Evolutionary conservation across 2,888 invertebrate genomes (phyloP).

Genomic region (Leuctra nigra): DNA sequence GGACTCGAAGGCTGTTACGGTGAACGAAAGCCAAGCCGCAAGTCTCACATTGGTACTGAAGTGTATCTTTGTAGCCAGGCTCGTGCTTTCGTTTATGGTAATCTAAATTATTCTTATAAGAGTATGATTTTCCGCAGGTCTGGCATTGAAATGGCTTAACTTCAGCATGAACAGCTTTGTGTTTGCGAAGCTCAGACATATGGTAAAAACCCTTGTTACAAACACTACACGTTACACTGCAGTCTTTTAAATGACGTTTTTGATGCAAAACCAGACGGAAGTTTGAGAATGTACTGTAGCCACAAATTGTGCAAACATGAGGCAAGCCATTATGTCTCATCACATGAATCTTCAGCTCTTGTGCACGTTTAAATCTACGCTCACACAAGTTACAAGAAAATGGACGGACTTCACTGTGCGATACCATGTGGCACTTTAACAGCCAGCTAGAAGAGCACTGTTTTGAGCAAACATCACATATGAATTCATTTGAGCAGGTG

Average conservation of each 20-base stretch:
- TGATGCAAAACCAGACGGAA: constrained; percentile 35
- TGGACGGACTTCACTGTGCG: constrained; percentile 42
- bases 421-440: constrained; percentile 53
- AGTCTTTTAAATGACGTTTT: constrained; percentile 35
- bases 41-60: constrained; percentile 20
- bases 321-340: constrained; percentile 34
- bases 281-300: constrained; percentile 35
- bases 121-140: constrained; percentile 21
- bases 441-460: constrained; percentile 38
- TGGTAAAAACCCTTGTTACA: constrained; percentile 44
- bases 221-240: constrained; percentile 33
- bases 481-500: no score
- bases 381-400: constrained; percentile 37
- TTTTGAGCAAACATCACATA: constrained; percentile 27
- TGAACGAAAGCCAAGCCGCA: constrained; percentile 24
- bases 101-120: constrained; percentile 21
- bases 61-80: constrained; percentile 12
- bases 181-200: constrained; percentile 42
- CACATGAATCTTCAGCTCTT: constrained; percentile 39
- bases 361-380: constrained; percentile 39
- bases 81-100: constrained; percentile 22
- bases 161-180: constrained; percentile 38
- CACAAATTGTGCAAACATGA: constrained; percentile 35
- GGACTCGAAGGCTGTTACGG: constrained; percentile 27
- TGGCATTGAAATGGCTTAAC: constrained; percentile 25